Evolutionary conservation across 2,888 invertebrate genomes (phyloP), one percentile per base, ranked within the genome.

Genomic region (Apamea monoglypha): DNA sequence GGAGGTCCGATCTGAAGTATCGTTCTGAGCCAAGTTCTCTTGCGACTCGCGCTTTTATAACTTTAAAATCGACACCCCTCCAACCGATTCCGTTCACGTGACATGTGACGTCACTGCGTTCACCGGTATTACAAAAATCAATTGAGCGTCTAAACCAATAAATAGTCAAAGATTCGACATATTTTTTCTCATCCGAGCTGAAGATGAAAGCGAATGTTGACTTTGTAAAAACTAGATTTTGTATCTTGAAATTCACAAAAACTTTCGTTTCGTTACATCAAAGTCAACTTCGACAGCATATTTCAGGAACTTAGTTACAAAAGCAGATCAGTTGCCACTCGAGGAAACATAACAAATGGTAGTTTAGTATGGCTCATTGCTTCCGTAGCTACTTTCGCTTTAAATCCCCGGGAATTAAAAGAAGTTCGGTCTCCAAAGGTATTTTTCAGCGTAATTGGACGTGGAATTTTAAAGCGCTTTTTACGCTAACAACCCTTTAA

Each of bases 371-470:
- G 25, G 67, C 21, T 74, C 44, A 59, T 44, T 6, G 78, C 25
- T 68, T 50, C 32, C 32, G n/a, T 2, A 61, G 78, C 76, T 53
- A 80, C 80, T 72, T 83, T 76, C 32, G 40, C 44, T 74, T 74
- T 56, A 69, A 82, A 76, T 76, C 71, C 47, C 63, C 32, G 29
- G 32, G 63, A 63, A 74, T 86, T 79, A 72, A 83, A 86, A 74
- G 56, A 73, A 80, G 68, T 86, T 83, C n/a, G 36, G 74, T 80
- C 66, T 63, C 50, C 8, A 72, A 83, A 74, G 44, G 69, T 53
- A 86, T 80, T 86, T 80, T 83, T 83, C 72, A 86, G 63, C 25
- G 47, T 29, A 69, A 59, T 36, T 56, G 71, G 66, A 74, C 56
- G 67, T 32, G 40, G 68, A 72, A 76, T 86, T 66, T 76, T 67